Evolutionary conservation across 1,140 invertebrate genomes (phyloP), one percentile per base, ranked within the genome.

Genomic region (Notospermus geniculatus): DNA sequence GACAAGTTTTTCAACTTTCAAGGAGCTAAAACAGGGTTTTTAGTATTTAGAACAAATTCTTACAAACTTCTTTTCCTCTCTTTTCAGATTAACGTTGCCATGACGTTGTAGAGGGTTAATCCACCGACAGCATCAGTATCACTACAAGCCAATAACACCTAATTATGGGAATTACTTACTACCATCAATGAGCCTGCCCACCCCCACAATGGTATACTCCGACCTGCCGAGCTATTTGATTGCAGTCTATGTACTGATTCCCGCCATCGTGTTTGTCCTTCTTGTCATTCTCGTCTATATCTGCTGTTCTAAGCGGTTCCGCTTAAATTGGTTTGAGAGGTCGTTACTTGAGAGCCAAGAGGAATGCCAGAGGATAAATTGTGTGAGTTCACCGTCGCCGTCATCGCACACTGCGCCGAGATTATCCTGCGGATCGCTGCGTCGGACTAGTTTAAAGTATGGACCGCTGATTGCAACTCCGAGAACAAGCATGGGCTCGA

Each of bases 251-350:
- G 57, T 65, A 7, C 32, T 28, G 54, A 61, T 72, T 23, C 64
- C 69, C 2, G 41, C 65, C 7, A 50, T 64, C 9, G 54, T 71
- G 13, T 29, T 66, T 0, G 28, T 69, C 27, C 62, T 70, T 7
- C 13, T 68, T 2, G 55, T 65, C 1, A 41, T 63, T 11, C 45
- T 69, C 13, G 17, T 71, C 17, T 74, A 70, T 50, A 52, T 74
- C 1, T 58, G 58, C 55, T 73, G 72, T 59, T 68, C 65, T 19
- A 68, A 70, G 32, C 62, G 66, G 17, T 71, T 68, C 43, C 60
- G 67, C 22, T 63, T 74, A 46, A 74, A 73, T 59, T 74, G 72
- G 72, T 74, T 64, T 41, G 69, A 74, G 36, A 55, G 60, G n/a
- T 59, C 62, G 11, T 41, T 74, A 28, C 64, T 63, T 57, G 64